A percentile compares a stretch with the other conserved stretches of the same genome.
Evolutionary conservation across 2,888 invertebrate genomes (phyloP).

Genomic region (Hypolimnas misippus): DNA sequence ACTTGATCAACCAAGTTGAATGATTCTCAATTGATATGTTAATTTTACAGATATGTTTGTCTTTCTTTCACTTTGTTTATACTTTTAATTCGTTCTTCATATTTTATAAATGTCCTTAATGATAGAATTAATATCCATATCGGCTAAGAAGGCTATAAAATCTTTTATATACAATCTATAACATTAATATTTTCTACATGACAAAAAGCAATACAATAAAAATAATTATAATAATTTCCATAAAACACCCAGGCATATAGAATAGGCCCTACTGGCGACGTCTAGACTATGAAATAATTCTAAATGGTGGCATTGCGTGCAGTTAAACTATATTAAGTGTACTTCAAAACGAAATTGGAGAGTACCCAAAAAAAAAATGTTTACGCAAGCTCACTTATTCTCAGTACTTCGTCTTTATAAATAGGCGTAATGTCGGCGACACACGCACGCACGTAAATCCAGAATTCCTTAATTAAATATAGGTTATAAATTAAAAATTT

Average conservation of each 20-base stretch:
- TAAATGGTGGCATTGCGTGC: slow-evolving; percentile 21
- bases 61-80: too few species aligned
- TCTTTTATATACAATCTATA: too few species aligned
- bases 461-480: neutral
- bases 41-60: too few species aligned
- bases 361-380: slow-evolving; percentile 19
- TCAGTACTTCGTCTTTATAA: neutral
- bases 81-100: too few species aligned
- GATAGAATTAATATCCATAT: too few species aligned
- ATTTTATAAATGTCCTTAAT: too few species aligned
- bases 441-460: neutral
- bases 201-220: neutral
- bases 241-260: neutral
- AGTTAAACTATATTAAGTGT: slow-evolving; percentile 18
- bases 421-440: neutral
- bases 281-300: slow-evolving; percentile 22
- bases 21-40: too few species aligned
- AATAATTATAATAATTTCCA: neutral
- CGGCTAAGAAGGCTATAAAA: too few species aligned
- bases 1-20: too few species aligned
- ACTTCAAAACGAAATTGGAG: slow-evolving; percentile 16
- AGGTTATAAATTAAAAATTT: neutral
- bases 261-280: slow-evolving; percentile 21
- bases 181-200: too few species aligned
- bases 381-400: neutral